Conservation (phyloP, 1,140 invertebrate genomes). For the Sitophilus oryzae region DNA sequence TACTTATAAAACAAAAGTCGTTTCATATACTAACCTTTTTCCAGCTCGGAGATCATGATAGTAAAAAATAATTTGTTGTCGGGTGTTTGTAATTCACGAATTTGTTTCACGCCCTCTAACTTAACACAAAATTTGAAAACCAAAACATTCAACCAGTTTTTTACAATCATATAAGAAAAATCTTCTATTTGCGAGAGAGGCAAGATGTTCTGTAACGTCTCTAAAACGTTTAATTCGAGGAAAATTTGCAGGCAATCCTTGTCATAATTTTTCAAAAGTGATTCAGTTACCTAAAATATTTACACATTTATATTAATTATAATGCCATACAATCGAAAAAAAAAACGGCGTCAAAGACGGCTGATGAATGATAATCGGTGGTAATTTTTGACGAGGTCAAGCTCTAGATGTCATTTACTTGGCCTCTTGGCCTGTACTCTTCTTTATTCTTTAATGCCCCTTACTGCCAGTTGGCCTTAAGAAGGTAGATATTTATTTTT, state of each 20-base stretch:
- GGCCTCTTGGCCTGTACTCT: too few species aligned
- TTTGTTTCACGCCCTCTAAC: neutral
- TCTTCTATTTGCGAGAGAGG: constrained; percentile 26
- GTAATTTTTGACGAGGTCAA: too few species aligned
- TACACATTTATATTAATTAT: too few species aligned
- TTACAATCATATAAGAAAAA: constrained; percentile 25
- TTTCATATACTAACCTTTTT: neutral
- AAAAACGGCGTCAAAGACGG: too few species aligned
- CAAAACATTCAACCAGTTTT: constrained; percentile 23
- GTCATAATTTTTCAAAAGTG: constrained; percentile 30
- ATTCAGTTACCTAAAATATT: constrained; percentile 35
- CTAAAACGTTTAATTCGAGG: constrained; percentile 21
- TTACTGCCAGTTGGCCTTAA: too few species aligned
- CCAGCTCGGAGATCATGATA: neutral
- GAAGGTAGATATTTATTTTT: too few species aligned
- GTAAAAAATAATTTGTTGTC: neutral
- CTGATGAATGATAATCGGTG: too few species aligned
- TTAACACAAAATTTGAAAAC: constrained; percentile 16
- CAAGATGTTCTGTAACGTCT: constrained; percentile 24
- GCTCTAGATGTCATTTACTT: too few species aligned
- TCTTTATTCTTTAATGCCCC: too few species aligned
- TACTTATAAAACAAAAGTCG: too few species aligned
- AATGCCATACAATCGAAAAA: too few species aligned
- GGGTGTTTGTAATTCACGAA: constrained; percentile 9
- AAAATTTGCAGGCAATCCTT: constrained; percentile 3